These are phyloP conservation scores for Forbesichthys agassizii DNA, from an alignment of 2,113 vertebrate species.

Conservation along the genomic window DNA sequence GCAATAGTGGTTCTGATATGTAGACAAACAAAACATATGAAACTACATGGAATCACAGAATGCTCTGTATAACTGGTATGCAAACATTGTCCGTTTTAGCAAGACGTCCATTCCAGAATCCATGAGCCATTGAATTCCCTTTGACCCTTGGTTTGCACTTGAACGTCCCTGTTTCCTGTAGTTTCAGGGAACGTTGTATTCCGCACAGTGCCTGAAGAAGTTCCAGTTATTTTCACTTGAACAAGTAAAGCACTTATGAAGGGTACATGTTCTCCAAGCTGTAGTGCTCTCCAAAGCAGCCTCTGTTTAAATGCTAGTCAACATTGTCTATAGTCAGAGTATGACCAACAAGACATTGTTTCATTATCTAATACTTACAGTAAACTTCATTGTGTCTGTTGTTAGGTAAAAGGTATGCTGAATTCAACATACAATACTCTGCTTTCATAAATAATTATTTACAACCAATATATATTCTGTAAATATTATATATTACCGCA, in stretches of 20 bases:
- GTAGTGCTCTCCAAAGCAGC: conserved; percentile 42
- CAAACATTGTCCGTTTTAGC: not conserved
- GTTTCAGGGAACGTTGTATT: conserved; percentile 38
- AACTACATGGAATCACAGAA: conserved; percentile 15
- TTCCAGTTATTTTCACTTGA: conserved; percentile 26
- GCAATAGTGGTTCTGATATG: too few species aligned
- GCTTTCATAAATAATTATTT: conserved; percentile 29
- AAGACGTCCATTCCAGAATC: conserved; percentile 6
- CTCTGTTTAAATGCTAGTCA: conserved; percentile 20
- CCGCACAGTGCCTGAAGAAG: conserved; percentile 46
- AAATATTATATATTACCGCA: conserved; percentile 39
- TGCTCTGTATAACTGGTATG: conserved; percentile 21
- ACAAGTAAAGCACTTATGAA: conserved; percentile 40
- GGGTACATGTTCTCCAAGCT: conserved; percentile 42
- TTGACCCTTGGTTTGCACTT: not conserved
- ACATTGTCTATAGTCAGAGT: not conserved
- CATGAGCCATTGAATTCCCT: conserved; percentile 12
- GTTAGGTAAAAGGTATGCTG: conserved; percentile 46
- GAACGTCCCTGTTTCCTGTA: conserved; percentile 11
- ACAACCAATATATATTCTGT: conserved; percentile 20
- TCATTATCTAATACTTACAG: too few species aligned
- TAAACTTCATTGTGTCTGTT: conserved; percentile 20
- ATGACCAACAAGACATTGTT: not conserved
- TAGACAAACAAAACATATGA: not conserved
- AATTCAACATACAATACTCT: conserved; percentile 33